phyloP scores from a whole-genome alignment of 2,888 invertebrate genomes.

The Dendrolimus pini region DNA sequence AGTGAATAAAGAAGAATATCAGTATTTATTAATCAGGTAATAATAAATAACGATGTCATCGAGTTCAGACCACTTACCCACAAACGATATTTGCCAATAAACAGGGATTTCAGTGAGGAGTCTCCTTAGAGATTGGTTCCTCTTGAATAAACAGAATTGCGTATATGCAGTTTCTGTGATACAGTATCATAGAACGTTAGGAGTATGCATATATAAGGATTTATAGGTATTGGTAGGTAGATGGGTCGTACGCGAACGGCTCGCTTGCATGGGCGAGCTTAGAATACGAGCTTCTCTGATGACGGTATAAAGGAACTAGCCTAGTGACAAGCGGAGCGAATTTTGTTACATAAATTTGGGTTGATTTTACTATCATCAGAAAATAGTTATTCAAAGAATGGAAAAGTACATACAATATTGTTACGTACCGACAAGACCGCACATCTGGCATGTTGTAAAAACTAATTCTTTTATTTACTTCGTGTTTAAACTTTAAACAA shows the following conservation, averaged over 20 bases:
- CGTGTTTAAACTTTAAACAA: too few relatives aligned
- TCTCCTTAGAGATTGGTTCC: not conserved
- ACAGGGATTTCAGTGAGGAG: too few relatives aligned
- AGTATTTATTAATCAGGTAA: too few relatives aligned
- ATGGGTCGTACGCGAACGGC: slow-evolving; percentile 44
- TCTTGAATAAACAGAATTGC: slow-evolving; percentile 1
- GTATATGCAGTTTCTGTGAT: not conserved
- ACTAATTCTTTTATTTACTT: too few relatives aligned
- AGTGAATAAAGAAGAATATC: too few relatives aligned
- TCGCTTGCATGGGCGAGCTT: slow-evolving; percentile 50
- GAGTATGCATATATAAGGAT: slow-evolving; percentile 19
- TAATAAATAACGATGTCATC: too few relatives aligned
- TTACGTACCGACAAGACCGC: too few relatives aligned
- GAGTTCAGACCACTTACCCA: too few relatives aligned
- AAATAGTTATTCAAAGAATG: not conserved
- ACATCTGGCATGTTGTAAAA: too few relatives aligned
- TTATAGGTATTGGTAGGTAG: slow-evolving; percentile 18
- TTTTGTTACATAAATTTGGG: slow-evolving; percentile 1
- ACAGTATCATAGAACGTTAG: slow-evolving; percentile 14
- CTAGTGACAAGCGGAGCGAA: slow-evolving; percentile 12
- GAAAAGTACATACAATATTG: too few relatives aligned
- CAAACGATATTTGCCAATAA: too few relatives aligned
- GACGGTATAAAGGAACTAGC: slow-evolving; percentile 36
- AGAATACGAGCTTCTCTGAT: slow-evolving; percentile 57
- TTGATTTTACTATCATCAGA: slow-evolving; percentile 4